These are phyloP conservation scores for Thalassoma bifasciatum DNA, from an alignment of 2,113 vertebrate species.

Conservation along the genomic window DNA sequence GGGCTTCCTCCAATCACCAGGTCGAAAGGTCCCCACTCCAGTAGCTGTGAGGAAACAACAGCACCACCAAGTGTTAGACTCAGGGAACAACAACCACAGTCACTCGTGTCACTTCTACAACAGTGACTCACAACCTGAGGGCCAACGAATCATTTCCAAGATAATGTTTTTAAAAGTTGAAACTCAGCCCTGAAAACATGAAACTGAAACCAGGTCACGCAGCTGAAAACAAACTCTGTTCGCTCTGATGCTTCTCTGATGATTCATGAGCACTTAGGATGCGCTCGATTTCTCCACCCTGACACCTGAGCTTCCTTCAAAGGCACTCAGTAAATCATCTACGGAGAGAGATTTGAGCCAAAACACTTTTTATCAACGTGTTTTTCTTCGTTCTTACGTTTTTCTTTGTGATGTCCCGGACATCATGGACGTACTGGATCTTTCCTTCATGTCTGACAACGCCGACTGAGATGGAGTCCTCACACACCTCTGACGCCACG, in stretches of 20 bases:
- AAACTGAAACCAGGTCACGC: not conserved
- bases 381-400: conserved; percentile 83
- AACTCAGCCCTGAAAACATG: no score
- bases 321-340: no score
- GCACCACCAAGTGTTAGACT: conserved; percentile 55
- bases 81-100: not conserved
- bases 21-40: conserved; percentile 96
- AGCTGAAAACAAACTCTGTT: no score
- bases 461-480: conserved; percentile 91
- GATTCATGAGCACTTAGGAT: no score
- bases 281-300: not conserved
- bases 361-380: no score
- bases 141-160: no score
- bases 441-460: conserved; percentile 91
- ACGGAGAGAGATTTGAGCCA: no score
- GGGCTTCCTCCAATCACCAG: conserved; percentile 96
- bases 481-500: conserved; percentile 92
- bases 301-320: not conserved
- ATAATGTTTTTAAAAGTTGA: no score
- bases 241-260: not conserved
- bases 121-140: no score
- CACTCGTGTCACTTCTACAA: no score
- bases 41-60: conserved; percentile 84
- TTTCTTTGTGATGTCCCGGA: conserved; percentile 92
- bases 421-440: conserved; percentile 93